phyloP scores from a whole-genome alignment of 2,888 invertebrate genomes.

The Chironomus tentans region DNA sequence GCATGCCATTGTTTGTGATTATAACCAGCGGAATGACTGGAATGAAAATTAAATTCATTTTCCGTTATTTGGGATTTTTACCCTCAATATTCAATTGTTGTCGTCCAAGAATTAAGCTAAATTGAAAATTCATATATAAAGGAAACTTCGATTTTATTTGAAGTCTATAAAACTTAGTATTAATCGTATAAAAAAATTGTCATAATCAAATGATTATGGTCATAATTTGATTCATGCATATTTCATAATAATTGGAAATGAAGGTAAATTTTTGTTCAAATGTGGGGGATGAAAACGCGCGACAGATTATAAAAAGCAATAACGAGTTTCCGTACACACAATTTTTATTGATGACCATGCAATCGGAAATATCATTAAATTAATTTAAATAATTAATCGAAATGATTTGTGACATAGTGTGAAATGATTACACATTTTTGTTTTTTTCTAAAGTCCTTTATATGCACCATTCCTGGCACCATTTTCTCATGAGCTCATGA shows the following conservation, averaged over 20 bases:
- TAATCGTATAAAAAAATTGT: slow-evolving; percentile 5
- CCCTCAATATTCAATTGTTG: neutral
- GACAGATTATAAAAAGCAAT: neutral
- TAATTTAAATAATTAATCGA: slow-evolving; percentile 20
- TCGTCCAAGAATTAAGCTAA: neutral
- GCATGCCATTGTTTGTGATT: neutral
- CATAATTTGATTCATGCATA: slow-evolving; percentile 16
- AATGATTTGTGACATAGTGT: neutral
- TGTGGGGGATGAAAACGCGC: neutral
- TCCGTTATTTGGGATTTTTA: neutral
- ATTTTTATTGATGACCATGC: slow-evolving; percentile 15
- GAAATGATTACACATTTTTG: neutral
- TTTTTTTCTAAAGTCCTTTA: neutral
- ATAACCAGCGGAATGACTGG: neutral
- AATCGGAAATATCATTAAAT: slow-evolving; percentile 23
- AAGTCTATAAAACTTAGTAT: neutral
- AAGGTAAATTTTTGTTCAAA: neutral
- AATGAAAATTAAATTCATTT: neutral
- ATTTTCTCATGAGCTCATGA: no score
- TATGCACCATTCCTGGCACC: neutral
- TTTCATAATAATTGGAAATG: neutral
- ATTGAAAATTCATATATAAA: neutral
- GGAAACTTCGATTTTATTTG: neutral
- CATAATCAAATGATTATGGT: slow-evolving; percentile 21
- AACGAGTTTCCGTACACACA: neutral